A percentile compares a stretch with the other conserved stretches of the same genome.
phyloP scores from a whole-genome alignment of 2,113 vertebrate species.

The Gadus chalcogrammus region DNA sequence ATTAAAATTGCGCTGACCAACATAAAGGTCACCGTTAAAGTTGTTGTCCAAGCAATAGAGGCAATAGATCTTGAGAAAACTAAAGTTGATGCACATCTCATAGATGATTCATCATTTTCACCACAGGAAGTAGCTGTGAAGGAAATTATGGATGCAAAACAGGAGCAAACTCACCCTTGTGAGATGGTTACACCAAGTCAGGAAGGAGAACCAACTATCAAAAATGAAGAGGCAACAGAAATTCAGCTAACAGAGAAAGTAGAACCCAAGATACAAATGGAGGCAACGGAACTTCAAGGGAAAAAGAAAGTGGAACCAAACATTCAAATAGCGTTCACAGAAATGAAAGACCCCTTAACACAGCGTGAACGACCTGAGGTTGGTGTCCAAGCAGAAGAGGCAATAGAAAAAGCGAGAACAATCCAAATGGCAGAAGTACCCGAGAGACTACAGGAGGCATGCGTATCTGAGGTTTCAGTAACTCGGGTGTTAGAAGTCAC shows the following conservation, averaged over 20 bases:
- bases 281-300: too few species aligned
- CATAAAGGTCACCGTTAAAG: background rate
- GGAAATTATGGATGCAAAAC: slow-evolving; percentile 1
- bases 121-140: slow-evolving; percentile 10
- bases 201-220: too few species aligned
- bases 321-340: slow-evolving; percentile 11
- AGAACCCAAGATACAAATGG: too few species aligned
- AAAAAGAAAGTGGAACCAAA: slow-evolving; percentile 13
- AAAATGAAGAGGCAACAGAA: background rate
- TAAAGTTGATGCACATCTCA: slow-evolving; percentile 10
- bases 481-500: slow-evolving; percentile 19
- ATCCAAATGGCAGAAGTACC: background rate
- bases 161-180: slow-evolving; percentile 15
- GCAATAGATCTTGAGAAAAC: slow-evolving; percentile 15
- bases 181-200: background rate
- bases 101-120: slow-evolving; percentile 1
- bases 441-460: slow-evolving; percentile 9
- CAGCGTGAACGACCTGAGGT: background rate
- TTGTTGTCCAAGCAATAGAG: slow-evolving; percentile 19
- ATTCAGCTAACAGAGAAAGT: background rate
- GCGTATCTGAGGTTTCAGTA: background rate
- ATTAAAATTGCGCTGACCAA: slow-evolving; percentile 16
- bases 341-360: background rate
- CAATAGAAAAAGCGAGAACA: background rate
- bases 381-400: slow-evolving; percentile 18